These are phyloP conservation scores for Proisotoma minuta DNA, from an alignment of 2,888 invertebrate species.

Conservation along the genomic window DNA sequence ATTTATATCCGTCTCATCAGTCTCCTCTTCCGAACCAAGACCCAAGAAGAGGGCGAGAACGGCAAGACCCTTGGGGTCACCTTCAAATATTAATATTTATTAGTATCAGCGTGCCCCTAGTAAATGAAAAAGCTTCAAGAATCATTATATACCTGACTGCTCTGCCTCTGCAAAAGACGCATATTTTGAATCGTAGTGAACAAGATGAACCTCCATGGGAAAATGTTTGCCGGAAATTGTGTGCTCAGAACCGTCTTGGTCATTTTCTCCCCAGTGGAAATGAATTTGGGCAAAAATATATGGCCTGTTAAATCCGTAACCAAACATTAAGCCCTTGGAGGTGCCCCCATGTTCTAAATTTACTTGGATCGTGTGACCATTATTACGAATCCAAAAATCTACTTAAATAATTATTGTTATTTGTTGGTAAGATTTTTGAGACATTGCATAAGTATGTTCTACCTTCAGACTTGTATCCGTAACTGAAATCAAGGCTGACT, in stretches of 20 bases:
- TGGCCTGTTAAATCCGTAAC: neutral
- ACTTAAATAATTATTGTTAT: no score
- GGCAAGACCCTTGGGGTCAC: conserved; percentile 2
- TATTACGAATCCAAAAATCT: neutral
- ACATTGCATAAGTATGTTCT: no score
- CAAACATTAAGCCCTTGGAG: neutral
- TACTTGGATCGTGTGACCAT: neutral
- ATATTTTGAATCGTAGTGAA: conserved; percentile 63
- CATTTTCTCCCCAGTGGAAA: conserved; percentile 20
- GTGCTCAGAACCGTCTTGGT: conserved; percentile 15
- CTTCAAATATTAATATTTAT: no score
- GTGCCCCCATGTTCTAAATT: neutral
- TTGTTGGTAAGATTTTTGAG: no score
- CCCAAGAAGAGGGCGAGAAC: neutral
- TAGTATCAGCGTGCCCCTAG: no score
- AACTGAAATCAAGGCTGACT: no score
- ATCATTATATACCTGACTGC: neutral
- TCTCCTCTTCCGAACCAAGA: neutral
- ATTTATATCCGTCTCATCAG: neutral
- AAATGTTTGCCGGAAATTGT: conserved; percentile 45
- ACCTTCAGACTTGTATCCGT: no score
- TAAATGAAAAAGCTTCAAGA: neutral
- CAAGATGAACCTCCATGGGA: conserved; percentile 72
- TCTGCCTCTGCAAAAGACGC: conserved; percentile 53
- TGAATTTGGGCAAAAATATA: conserved; percentile 21